Evolutionary conservation across 2,113 vertebrate genomes (phyloP).

Genomic region (Ptyas mucosa): DNA sequence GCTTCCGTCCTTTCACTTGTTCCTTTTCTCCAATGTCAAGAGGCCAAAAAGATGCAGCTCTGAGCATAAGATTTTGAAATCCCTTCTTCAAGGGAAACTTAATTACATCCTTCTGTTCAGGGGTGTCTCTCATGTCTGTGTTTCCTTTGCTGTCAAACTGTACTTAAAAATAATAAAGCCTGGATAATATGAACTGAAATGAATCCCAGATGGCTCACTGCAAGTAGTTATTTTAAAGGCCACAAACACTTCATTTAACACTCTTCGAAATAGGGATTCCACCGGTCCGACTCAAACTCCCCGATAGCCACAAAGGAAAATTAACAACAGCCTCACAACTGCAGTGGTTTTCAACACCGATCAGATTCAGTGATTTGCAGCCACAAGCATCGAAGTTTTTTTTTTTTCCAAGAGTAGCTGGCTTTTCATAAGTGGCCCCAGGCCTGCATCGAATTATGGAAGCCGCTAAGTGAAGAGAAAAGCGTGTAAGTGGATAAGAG

Average conservation of each 20-base stretch:
- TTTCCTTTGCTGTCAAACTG: conserved; percentile 63
- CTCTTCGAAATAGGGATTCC: conserved; percentile 52
- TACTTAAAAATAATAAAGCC: conserved; percentile 54
- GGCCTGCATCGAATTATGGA: not conserved
- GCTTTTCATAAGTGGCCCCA: not conserved
- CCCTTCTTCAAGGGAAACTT: conserved; percentile 49
- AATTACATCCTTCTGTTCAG: conserved; percentile 64
- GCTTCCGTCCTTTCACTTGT: not conserved
- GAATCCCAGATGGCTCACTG: conserved; percentile 62
- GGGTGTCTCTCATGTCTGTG: conserved; percentile 54
- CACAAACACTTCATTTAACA: conserved; percentile 62
- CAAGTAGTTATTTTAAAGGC: conserved; percentile 56
- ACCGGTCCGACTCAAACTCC: conserved; percentile 38
- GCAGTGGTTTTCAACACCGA: not conserved
- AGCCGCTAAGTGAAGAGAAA: not conserved
- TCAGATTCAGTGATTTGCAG: not conserved
- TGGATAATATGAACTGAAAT: conserved; percentile 56
- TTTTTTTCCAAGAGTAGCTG: not conserved
- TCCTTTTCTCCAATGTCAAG: conserved; percentile 36
- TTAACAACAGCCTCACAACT: not conserved
- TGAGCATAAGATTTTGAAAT: conserved; percentile 48
- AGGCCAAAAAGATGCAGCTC: conserved; percentile 53
- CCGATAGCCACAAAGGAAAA: not conserved
- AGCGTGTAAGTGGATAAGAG: not conserved
- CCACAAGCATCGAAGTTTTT: not conserved